These are phyloP conservation scores for Zonitis immaculata DNA, from an alignment of 2,888 invertebrate species.

Conservation along the genomic window DNA sequence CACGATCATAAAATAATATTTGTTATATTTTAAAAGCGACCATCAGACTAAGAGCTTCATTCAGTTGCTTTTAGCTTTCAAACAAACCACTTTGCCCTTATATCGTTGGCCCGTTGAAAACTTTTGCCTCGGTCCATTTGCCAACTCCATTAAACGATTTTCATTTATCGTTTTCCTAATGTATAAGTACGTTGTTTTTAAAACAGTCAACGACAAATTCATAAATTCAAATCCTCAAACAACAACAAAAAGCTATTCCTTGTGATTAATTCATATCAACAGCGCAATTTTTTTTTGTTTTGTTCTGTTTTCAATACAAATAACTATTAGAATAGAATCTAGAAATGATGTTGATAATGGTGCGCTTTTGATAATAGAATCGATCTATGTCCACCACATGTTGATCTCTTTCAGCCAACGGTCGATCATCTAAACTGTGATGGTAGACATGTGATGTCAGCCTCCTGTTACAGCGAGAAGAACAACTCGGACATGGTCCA, in stretches of 20 bases:
- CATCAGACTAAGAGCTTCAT: slow-evolving; percentile 41
- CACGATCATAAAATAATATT: slow-evolving; percentile 34
- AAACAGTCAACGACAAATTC: slow-evolving; percentile 10
- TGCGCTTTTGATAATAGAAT: slow-evolving; percentile 13
- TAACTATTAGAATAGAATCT: no score
- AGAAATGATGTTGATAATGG: not conserved
- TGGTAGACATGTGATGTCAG: slow-evolving; percentile 42
- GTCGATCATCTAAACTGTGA: slow-evolving; percentile 46
- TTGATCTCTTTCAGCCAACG: slow-evolving; percentile 48
- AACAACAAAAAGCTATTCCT: not conserved
- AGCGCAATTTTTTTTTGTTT: no score
- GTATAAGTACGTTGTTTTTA: slow-evolving; percentile 35
- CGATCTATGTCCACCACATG: slow-evolving; percentile 17
- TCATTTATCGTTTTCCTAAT: slow-evolving; percentile 26
- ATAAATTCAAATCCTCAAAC: not conserved
- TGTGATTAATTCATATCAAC: not conserved
- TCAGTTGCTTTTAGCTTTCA: slow-evolving; percentile 42
- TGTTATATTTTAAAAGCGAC: slow-evolving; percentile 33
- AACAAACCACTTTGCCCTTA: slow-evolving; percentile 38
- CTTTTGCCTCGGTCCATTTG: slow-evolving; percentile 41
- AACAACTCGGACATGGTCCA: slow-evolving; percentile 37
- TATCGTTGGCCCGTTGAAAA: slow-evolving; percentile 28
- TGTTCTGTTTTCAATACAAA: no score
- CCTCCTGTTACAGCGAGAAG: slow-evolving; percentile 50
- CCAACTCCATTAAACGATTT: slow-evolving; percentile 41